Conservation (phyloP, 1,140 invertebrate genomes). For the Araneus ventricosus region DNA sequence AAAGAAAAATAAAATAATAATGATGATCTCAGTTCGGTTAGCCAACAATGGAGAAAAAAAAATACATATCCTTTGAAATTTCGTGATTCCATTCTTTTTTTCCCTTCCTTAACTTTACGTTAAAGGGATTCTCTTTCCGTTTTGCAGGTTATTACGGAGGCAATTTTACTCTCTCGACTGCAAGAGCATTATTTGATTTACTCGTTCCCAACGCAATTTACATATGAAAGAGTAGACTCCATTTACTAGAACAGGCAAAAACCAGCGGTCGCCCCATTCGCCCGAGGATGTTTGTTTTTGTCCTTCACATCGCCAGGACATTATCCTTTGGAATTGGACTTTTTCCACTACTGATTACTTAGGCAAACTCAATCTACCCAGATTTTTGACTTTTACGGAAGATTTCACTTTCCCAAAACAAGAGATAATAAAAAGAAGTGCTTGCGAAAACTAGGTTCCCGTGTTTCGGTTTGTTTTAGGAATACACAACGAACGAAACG, state of each 20-base stretch:
- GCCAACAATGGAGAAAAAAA: slow-evolving; percentile 18
- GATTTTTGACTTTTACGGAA: slow-evolving; percentile 58
- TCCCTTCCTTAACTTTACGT: slow-evolving; percentile 13
- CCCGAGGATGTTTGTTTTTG: slow-evolving; percentile 54
- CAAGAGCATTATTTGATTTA: slow-evolving; percentile 61
- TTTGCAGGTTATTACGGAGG: slow-evolving; percentile 56
- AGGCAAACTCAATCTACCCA: slow-evolving; percentile 55
- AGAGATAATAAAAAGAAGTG: slow-evolving; percentile 26
- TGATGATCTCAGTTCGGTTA: slow-evolving; percentile 23
- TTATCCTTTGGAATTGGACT: slow-evolving; percentile 49
- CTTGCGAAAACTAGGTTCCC: background rate
- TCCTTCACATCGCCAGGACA: slow-evolving; percentile 39
- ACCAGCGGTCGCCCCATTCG: background rate
- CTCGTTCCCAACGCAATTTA: slow-evolving; percentile 56
- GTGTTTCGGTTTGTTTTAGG: slow-evolving; percentile 32
- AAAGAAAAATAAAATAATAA: slow-evolving; percentile 18
- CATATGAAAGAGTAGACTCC: slow-evolving; percentile 53
- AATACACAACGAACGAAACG: slow-evolving; percentile 42
- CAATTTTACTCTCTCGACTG: slow-evolving; percentile 54
- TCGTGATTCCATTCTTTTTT: background rate
- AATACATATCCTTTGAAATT: slow-evolving; percentile 7
- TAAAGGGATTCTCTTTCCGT: slow-evolving; percentile 51
- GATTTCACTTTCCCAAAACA: slow-evolving; percentile 37
- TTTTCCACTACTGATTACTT: slow-evolving; percentile 56
- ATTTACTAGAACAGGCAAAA: slow-evolving; percentile 40